A percentile compares a stretch with the other conserved stretches of the same genome.
Conservation (phyloP, 2,888 invertebrate species). For the Bursaphelenchus okinawaensis region DNA sequence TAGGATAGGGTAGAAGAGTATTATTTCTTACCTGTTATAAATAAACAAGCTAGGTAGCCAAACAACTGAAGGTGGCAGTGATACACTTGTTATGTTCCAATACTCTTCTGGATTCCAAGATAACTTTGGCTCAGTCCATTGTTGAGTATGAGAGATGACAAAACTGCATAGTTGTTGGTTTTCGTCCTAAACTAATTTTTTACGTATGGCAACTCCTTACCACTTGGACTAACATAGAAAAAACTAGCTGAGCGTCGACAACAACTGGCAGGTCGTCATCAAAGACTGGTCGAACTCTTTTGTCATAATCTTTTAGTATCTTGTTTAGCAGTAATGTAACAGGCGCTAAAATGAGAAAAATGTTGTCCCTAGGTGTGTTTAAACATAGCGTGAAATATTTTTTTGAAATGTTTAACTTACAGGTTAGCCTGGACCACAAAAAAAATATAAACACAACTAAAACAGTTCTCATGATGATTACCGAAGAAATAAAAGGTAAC, state of each 20-base stretch:
- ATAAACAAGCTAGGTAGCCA: slow-evolving; percentile 54
- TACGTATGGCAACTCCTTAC: slow-evolving; percentile 10
- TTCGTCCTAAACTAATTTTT: slow-evolving; percentile 32
- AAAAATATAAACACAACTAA: no score
- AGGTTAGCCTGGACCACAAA: no score
- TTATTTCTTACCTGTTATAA: slow-evolving; percentile 39
- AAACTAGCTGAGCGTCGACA: slow-evolving; percentile 47
- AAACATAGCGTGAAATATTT: no score
- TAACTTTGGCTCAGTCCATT: slow-evolving; percentile 41
- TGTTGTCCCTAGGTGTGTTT: no score
- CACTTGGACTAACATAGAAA: slow-evolving; percentile 50
- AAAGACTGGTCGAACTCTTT: slow-evolving; percentile 43
- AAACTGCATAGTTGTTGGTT: slow-evolving; percentile 47
- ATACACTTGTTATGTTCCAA: slow-evolving; percentile 28
- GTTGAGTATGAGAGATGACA: slow-evolving; percentile 38
- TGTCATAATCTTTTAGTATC: slow-evolving; percentile 44
- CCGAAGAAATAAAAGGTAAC: no score
- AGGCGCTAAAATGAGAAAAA: neutral
- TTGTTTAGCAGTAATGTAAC: slow-evolving; percentile 32
- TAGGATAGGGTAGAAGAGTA: neutral
- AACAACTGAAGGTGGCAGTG: slow-evolving; percentile 44
- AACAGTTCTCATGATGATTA: no score
- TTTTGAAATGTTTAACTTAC: no score
- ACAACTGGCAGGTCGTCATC: slow-evolving; percentile 42
- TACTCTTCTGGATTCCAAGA: slow-evolving; percentile 35